Conservation (phyloP, 1,140 invertebrate species). For the Anastrepha ludens region DNA sequence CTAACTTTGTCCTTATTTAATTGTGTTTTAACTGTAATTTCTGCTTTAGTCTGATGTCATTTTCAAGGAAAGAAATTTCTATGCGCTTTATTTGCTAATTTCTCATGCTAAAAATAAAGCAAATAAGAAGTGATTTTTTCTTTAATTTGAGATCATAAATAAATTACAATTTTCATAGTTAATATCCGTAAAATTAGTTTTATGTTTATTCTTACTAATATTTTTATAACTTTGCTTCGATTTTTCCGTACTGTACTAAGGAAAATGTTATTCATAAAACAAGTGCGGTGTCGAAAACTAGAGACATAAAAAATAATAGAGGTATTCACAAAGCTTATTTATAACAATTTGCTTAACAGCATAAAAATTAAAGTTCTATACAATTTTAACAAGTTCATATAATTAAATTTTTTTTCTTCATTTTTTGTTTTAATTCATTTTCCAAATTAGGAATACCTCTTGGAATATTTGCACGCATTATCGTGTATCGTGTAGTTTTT, state of each 20-base stretch:
- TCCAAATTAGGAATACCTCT: constrained; percentile 15
- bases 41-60: neutral
- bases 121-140: constrained; percentile 12
- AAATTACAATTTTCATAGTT: constrained; percentile 45
- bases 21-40: neutral
- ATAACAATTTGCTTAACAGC: constrained; percentile 46
- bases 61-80: neutral
- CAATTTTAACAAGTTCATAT: constrained; percentile 48
- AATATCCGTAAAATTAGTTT: constrained; percentile 36
- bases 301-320: constrained; percentile 26
- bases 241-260: constrained; percentile 14
- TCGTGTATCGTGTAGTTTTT: neutral
- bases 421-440: neutral
- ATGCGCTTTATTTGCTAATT: neutral
- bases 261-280: constrained; percentile 39
- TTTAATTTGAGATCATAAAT: constrained; percentile 50
- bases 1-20: neutral
- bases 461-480: constrained; percentile 42
- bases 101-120: neutral
- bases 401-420: neutral
- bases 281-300: constrained; percentile 39
- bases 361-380: constrained; percentile 25
- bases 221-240: neutral
- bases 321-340: constrained; percentile 42
- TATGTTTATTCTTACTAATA: neutral